Base-by-base conservation (phyloP, 2,797 vertebrate species). In the Esox lucius region DNA sequence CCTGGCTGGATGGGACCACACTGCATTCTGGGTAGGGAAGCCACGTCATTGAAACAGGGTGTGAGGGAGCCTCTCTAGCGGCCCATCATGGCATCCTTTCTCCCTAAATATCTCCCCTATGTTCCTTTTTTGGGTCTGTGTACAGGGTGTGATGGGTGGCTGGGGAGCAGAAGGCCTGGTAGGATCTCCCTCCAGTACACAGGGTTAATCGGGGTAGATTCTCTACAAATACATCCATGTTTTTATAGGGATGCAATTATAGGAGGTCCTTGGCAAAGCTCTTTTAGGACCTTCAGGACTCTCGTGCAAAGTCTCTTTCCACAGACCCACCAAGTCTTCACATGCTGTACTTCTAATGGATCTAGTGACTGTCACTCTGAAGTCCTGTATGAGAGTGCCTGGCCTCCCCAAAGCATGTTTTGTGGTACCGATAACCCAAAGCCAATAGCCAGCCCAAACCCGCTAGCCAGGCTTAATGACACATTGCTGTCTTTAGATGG, bases 11-110 rank as follows among this genome's bases (percentile, higher is more conserved):
- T 81, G 86, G 93, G 90, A 88, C 87, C 91, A 83, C 92, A 90
- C 81, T 93, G 93, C 89, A 91, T 88, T 91, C 94, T 89, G 94
- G 92, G 93, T 95, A 94, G 89, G 87, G 83, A 90, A 90, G 89
- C 93, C 90, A 93, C 92, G 92, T 94, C 91, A 93, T 94, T 94
- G 94, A 94, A 94, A 92, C 68, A 77, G 92, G 91, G 92, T 92
- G 93, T 93, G 93, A 93, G 89, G 90, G 91, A 89, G 87, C 87
- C 87, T 89, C 84, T 87, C 86, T 78, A 70, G 76, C 49, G 87
- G 85, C 75, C 88, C 89, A 90, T 90, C 89, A 83, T 82, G 84
- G 86, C 88, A 90, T 91, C 86, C 87, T 88, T 79, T 19, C 51
- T 79, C 85, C 84, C 88, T 83, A 91, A 92, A 88, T 87, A 84